phyloP scores from a whole-genome alignment of 2,888 invertebrate species.

The Hydraecia micacea region DNA sequence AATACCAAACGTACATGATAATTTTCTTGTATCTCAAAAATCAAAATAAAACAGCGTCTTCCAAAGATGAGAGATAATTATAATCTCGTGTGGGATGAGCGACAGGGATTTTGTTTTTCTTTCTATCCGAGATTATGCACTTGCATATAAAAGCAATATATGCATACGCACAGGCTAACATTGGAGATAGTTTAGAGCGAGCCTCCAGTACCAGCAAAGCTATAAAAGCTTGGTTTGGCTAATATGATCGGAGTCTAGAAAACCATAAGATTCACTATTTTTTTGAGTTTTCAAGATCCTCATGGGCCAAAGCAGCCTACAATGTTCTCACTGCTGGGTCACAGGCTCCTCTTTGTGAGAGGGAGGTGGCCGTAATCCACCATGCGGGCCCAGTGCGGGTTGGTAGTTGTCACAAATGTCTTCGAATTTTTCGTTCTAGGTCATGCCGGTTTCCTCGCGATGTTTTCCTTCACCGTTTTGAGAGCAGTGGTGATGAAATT shows the following conservation, averaged over 20 bases:
- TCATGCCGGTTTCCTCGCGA: too few relatives aligned
- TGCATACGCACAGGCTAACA: not conserved
- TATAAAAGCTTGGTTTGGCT: not conserved
- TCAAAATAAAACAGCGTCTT: not conserved
- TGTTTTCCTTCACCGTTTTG: too few relatives aligned
- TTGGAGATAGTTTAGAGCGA: not conserved
- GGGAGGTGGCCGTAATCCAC: too few relatives aligned
- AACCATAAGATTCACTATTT: not conserved
- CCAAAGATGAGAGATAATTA: not conserved
- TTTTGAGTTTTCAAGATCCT: not conserved
- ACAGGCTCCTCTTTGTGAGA: too few relatives aligned
- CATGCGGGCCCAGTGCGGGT: too few relatives aligned
- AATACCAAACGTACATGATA: not conserved
- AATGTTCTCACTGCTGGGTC: too few relatives aligned
- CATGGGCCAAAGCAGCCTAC: too few relatives aligned
- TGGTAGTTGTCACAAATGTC: too few relatives aligned
- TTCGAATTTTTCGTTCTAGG: too few relatives aligned
- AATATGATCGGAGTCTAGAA: not conserved
- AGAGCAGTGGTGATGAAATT: too few relatives aligned
- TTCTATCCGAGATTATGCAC: constrained; percentile 25
- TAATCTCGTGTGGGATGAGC: constrained; percentile 16
- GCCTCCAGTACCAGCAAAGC: not conserved
- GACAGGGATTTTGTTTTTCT: constrained; percentile 35
- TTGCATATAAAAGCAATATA: constrained; percentile 14
- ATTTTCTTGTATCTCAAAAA: not conserved